Evolutionary conservation across 2,797 vertebrate genomes (phyloP).

Genomic region (Sebastes trivittatus): DNA sequence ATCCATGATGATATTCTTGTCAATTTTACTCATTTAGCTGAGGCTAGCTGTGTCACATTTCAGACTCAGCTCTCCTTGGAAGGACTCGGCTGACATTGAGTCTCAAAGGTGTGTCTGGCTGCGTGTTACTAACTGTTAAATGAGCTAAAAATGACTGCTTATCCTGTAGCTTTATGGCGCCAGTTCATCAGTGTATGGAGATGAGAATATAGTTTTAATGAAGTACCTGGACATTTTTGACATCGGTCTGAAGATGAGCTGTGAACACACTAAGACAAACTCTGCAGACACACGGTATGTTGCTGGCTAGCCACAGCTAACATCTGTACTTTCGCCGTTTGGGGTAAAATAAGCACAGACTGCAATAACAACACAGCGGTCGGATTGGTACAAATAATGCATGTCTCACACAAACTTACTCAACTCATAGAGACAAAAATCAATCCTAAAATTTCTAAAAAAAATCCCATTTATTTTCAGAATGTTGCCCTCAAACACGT

Average conservation of each 20-base stretch:
- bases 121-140: neutral
- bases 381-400: neutral
- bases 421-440: neutral
- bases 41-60: neutral
- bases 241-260: neutral
- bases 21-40: neutral
- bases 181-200: neutral
- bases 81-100: neutral
- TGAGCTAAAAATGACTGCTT: neutral
- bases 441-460: neutral
- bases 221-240: neutral
- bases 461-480: neutral
- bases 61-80: neutral
- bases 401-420: neutral
- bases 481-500: neutral
- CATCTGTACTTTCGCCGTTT: neutral
- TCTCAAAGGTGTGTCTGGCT: neutral
- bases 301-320: conserved; percentile 2
- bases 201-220: neutral
- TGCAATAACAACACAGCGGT: neutral
- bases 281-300: neutral
- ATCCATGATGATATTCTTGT: neutral
- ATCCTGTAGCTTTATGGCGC: neutral
- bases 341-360: neutral
- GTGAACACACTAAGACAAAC: neutral